Base-by-base conservation (phyloP, 2,113 vertebrate genomes). In the Suncus etruscus region DNA sequence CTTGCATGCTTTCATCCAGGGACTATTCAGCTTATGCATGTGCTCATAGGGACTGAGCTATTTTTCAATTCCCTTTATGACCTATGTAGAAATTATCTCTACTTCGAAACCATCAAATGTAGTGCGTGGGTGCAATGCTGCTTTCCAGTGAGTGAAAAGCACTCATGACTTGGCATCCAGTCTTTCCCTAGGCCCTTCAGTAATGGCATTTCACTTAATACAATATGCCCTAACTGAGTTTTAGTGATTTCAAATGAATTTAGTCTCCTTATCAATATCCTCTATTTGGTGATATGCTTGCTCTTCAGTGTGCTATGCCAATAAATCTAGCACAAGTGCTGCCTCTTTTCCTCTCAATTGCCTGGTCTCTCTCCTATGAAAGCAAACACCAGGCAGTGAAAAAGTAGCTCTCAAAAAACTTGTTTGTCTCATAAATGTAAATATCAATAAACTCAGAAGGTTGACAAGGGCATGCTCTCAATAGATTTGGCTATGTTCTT, bases 1-100 rank as follows among this genome's bases (percentile, higher is more conserved):
- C 85, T 90, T 48, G 47, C 68, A 63, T 14, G 83, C 66, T 90
- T 61, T 86, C 92, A 72, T 88, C 91, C 1, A 4, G 83, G 94
- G 80, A 84, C 74, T 68, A 93, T 95, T 92, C 93, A 90, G 86
- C 47, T 27, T 1, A 5, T 90, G 93, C 90, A 51, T 81, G 61
- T 70, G 65, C 75, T 95, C 90, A 93, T 75, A 93, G 93, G 83
- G 93, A 91, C 88, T 72, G 90, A 94, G 93, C 94, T 89, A 94
- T 96, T 96, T 39, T 93, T 88, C 92, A 78, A 94, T 86, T 95
- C 92, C 92, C 95, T 96, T 97, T 96, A 97, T 90, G 95, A 95
- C 95, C 95, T 78, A 68, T 50, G 88, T 92, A 95, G 95, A 96
- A 95, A 96, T 96, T 94, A 94, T 96, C 95, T 94, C 69, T 69